phyloP scores from a whole-genome alignment of 2,113 vertebrate genomes.

The Pelusios castaneus region DNA sequence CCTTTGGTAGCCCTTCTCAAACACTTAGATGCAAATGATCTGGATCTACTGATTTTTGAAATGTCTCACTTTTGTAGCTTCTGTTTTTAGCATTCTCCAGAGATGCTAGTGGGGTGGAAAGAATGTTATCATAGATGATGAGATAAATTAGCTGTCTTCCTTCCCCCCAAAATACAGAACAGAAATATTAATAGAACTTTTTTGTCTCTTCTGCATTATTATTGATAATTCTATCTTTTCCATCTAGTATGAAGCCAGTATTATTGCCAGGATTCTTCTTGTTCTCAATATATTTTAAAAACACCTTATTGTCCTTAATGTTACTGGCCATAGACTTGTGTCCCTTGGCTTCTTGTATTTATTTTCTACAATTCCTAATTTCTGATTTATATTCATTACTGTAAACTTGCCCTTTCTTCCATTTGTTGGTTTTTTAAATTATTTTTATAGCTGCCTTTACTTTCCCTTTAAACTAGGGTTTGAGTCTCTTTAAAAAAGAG shows the following conservation, averaged over 20 bases:
- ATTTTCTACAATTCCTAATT: not conserved
- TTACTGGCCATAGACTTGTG: not conserved
- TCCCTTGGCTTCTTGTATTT: not conserved
- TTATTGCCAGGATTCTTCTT: not conserved
- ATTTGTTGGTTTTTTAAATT: too few species aligned
- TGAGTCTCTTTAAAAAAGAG: too few species aligned
- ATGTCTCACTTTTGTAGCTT: not conserved
- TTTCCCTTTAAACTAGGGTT: too few species aligned
- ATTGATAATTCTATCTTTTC: not conserved
- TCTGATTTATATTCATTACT: not conserved
- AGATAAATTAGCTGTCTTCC: not conserved
- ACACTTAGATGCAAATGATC: not conserved
- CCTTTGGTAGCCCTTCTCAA: not conserved
- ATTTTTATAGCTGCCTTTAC: too few species aligned
- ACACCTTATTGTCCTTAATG: not conserved
- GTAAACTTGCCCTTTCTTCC: too few species aligned
- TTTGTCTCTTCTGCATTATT: not conserved
- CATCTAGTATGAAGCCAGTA: not conserved
- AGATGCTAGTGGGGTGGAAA: not conserved
- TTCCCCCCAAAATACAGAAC: not conserved
- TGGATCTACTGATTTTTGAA: not conserved
- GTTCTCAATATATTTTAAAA: not conserved
- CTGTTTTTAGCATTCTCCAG: not conserved
- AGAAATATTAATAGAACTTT: not conserved
- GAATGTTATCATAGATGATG: not conserved